phyloP scores from a whole-genome alignment of 2,888 invertebrate genomes.

The Mechanitis messenoides region DNA sequence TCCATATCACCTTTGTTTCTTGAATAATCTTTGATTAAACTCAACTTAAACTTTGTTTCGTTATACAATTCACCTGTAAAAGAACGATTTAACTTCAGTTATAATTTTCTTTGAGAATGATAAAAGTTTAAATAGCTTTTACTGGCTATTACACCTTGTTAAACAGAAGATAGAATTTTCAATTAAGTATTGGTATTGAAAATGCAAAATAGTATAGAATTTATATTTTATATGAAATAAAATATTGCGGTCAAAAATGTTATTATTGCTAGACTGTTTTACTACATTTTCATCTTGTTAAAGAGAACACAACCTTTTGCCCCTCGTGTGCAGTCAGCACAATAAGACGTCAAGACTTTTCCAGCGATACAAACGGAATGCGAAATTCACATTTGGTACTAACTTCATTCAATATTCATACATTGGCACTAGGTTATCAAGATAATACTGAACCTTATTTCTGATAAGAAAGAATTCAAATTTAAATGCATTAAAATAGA shows the following conservation, averaged over 20 bases:
- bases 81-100: constrained; percentile 3
- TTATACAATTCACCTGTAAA: constrained; percentile 3
- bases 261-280: background rate
- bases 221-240: constrained; percentile 14
- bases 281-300: constrained; percentile 1
- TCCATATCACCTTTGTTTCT: constrained; percentile 15
- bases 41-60: constrained; percentile 7
- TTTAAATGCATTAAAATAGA: constrained; percentile 13
- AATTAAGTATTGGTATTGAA: too few species aligned
- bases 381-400: constrained; percentile 32
- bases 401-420: constrained; percentile 36
- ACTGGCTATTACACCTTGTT: too few species aligned
- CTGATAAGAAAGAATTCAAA: constrained; percentile 16
- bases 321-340: constrained; percentile 21
- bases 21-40: constrained; percentile 21
- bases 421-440: constrained; percentile 19
- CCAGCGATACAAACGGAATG: constrained; percentile 34
- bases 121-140: constrained; percentile 4
- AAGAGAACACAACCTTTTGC: constrained; percentile 19
- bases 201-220: constrained; percentile 20
- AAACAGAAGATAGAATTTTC: too few species aligned
- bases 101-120: constrained; percentile 3
- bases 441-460: constrained; percentile 15
- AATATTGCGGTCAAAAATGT: too few species aligned
- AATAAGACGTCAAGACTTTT: constrained; percentile 28